Base-by-base conservation (phyloP, 2,113 vertebrate species). In the cattle (Bos taurus) region DNA sequence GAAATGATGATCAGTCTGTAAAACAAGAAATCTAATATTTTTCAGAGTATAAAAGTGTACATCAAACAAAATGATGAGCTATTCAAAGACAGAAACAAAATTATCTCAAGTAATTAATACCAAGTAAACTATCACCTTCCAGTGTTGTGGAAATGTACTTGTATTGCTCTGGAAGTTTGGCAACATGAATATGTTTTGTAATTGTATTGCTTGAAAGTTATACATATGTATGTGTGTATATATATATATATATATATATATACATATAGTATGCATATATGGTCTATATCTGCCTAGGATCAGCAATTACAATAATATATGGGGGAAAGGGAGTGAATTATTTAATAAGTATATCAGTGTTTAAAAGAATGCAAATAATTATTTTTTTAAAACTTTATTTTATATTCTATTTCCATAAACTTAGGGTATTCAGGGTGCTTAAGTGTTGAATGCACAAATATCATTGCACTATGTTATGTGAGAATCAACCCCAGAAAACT, bases 1-100 rank as follows among this genome's bases (percentile, higher is more conserved):
- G 14, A 96, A 88, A 46, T 93, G 9, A 62, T 80, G 36, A 6
- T 85, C 90, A 90, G 26, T 54, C 30, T 84, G 1, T 2, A 82
- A 92, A 98, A 25, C 1, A 92, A 52, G 25, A 97, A 95, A 74
- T 50, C 5, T 56, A 57, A 40, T 93, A 93, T 81, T 92, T 92
- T 71, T 88, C 56, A 89, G 48, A 7, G 2, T 43, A 59, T 90
- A 8, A 56, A 86, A 91, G 30, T 88, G 9, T 82, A 92, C 0
- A 62, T 48, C 17, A 36, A 94, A 86, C 40, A 67, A 43, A 77
- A 48, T 85, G 6, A 91, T 26, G 46, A 90, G 7, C 7, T 94
- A 40, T 50, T 78, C 30, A 92, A 96, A 82, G 52, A 80, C 16
- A 90, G 43, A 96, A 88, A 77, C 7, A 74, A 86, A 92, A 60